Conservation (phyloP, 1,140 invertebrate genomes). For the Drosophila persimilis region DNA sequence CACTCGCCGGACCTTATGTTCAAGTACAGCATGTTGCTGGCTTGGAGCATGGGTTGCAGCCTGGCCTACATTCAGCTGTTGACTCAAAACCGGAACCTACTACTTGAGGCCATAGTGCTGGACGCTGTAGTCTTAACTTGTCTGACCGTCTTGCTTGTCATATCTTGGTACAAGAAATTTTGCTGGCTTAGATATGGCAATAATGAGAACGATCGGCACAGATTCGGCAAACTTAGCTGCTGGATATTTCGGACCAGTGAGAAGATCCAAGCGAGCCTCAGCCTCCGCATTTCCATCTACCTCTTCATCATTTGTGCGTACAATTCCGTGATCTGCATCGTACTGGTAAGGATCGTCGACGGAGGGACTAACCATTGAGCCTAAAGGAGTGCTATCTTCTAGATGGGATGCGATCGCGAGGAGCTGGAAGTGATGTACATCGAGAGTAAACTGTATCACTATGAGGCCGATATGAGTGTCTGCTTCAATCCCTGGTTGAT, state of each 20-base stretch:
- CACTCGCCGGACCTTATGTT: slow-evolving; percentile 65
- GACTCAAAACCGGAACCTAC: not conserved
- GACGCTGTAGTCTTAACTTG: slow-evolving; percentile 8
- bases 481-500: slow-evolving; percentile 89
- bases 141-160: slow-evolving; percentile 63
- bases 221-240: slow-evolving; percentile 85
- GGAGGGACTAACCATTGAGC: not conserved
- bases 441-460: slow-evolving; percentile 49
- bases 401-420: slow-evolving; percentile 32
- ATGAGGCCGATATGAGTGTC: slow-evolving; percentile 11
- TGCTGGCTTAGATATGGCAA: slow-evolving; percentile 83
- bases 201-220: slow-evolving; percentile 84
- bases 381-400: not conserved
- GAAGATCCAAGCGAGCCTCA: slow-evolving; percentile 31
- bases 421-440: slow-evolving; percentile 21
- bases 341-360: slow-evolving; percentile 83
- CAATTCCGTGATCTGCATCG: slow-evolving; percentile 86
- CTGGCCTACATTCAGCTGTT: slow-evolving; percentile 16
- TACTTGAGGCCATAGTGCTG: not conserved
- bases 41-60: slow-evolving; percentile 8
- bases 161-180: slow-evolving; percentile 82
- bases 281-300: slow-evolving; percentile 39
- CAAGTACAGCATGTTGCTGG: slow-evolving; percentile 65
- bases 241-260: slow-evolving; percentile 74
- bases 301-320: slow-evolving; percentile 84